Conservation (phyloP, 2,888 invertebrate species). For the Bombylius major region DNA sequence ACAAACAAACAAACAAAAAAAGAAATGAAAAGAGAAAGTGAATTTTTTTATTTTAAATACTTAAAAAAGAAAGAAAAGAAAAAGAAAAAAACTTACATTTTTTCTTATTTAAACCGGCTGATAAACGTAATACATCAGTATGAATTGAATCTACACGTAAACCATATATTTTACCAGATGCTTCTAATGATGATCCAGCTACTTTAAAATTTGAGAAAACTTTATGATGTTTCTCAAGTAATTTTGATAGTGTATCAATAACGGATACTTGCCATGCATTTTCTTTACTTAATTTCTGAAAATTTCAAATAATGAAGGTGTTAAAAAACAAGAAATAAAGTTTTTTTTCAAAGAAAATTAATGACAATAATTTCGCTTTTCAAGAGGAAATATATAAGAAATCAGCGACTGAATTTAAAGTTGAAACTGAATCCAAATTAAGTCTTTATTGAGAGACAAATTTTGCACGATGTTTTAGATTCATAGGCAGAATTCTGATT, state of each 20-base stretch:
- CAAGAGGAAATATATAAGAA: too few species aligned
- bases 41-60: neutral
- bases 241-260: constrained; percentile 71
- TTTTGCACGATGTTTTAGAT: too few species aligned
- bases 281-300: constrained; percentile 71
- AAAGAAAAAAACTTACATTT: constrained; percentile 14
- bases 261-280: constrained; percentile 81
- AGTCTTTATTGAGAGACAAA: too few species aligned
- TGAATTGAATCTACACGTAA: constrained; percentile 77
- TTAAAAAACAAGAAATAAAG: constrained; percentile 2
- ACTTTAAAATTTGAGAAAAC: constrained; percentile 63
- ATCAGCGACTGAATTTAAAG: too few species aligned
- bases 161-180: constrained; percentile 78
- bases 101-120: constrained; percentile 42
- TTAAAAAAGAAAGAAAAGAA: neutral
- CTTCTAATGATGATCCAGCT: constrained; percentile 76
- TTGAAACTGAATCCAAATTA: too few species aligned
- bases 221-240: constrained; percentile 57
- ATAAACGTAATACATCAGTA: constrained; percentile 65
- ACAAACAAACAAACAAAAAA: neutral
- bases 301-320: constrained; percentile 15
- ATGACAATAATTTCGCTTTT: neutral
- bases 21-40: neutral
- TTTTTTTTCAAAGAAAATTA: neutral
- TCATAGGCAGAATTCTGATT: too few species aligned